Conservation (phyloP, 2,888 invertebrate species). For the Lacanobia wlatinum region DNA sequence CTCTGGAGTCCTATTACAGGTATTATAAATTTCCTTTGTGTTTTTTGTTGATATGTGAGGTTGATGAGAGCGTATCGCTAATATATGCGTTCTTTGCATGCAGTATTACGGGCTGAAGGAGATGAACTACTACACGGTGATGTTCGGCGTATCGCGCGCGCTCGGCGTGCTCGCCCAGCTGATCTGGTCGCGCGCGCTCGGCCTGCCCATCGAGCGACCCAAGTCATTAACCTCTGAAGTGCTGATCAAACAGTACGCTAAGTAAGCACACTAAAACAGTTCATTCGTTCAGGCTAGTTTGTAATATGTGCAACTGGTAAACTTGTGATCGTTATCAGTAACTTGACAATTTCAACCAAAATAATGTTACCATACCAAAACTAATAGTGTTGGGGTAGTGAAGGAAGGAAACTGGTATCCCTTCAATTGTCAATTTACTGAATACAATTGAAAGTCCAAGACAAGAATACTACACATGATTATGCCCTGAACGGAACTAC, state of each 20-base stretch:
- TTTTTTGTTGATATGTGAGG: neutral
- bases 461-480: slow-evolving; percentile 26
- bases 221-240: slow-evolving; percentile 95
- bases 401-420: neutral
- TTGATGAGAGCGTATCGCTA: neutral
- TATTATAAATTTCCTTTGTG: slow-evolving; percentile 70
- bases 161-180: slow-evolving; percentile 96
- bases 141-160: slow-evolving; percentile 97
- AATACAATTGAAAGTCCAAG: slow-evolving; percentile 2
- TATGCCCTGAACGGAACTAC: slow-evolving; percentile 58
- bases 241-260: slow-evolving; percentile 86
- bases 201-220: slow-evolving; percentile 96
- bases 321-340: slow-evolving; percentile 12
- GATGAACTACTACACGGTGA: slow-evolving; percentile 98
- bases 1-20: slow-evolving; percentile 97
- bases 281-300: slow-evolving; percentile 57
- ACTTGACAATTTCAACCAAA: slow-evolving; percentile 8
- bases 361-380: slow-evolving; percentile 15
- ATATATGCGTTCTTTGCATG: slow-evolving; percentile 63
- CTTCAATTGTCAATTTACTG: slow-evolving; percentile 14
- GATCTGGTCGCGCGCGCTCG: slow-evolving; percentile 96
- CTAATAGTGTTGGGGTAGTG: neutral
- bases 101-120: slow-evolving; percentile 97
- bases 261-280: slow-evolving; percentile 73
- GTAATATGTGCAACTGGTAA: slow-evolving; percentile 37